These are phyloP conservation scores for Gavialis gangeticus DNA, from an alignment of 2,113 vertebrate species.

Conservation along the genomic window DNA sequence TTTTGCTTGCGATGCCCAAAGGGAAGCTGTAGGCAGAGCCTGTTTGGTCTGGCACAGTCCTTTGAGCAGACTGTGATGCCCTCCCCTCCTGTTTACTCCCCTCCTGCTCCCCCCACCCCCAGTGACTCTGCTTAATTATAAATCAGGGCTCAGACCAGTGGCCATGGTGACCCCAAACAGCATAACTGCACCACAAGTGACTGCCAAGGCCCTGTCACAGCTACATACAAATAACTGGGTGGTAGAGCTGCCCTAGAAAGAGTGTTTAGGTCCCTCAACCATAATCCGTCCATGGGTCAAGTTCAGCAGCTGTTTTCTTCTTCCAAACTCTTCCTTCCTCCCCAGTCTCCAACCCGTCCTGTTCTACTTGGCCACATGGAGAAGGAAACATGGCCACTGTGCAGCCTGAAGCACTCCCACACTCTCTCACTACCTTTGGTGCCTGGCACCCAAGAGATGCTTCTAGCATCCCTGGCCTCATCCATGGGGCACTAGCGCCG, in stretches of 20 bases:
- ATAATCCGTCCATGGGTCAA: not conserved
- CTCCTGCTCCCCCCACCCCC: not conserved
- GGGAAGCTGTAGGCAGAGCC: not conserved
- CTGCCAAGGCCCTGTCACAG: not conserved
- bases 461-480: not conserved
- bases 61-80: not conserved
- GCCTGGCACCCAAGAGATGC: too few species aligned
- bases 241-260: not conserved
- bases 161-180: not conserved
- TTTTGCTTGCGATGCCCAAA: not conserved
- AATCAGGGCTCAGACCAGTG: not conserved
- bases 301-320: not conserved
- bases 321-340: not conserved
- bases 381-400: not conserved
- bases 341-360: not conserved
- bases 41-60: not conserved
- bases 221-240: not conserved
- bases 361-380: not conserved
- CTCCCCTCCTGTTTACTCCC: not conserved
- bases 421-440: not conserved
- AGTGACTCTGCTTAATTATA: not conserved
- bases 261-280: not conserved
- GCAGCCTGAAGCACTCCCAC: not conserved
- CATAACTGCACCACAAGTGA: not conserved
- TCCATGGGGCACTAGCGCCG: not conserved